Evolutionary conservation across 1,140 invertebrate species (phyloP).

Genomic region (Sinella curviseta): DNA sequence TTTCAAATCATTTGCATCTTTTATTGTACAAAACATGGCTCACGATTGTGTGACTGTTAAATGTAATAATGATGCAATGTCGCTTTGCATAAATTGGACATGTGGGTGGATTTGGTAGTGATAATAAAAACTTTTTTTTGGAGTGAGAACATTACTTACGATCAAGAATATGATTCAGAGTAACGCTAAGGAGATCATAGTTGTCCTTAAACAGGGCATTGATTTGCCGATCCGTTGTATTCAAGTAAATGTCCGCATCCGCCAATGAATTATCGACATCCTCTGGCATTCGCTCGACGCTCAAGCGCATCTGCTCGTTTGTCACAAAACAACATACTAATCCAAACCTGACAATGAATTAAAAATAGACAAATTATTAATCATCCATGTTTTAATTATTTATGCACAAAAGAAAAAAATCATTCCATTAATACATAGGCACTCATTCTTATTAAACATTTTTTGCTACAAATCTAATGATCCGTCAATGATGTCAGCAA

Average conservation of each 20-base stretch:
- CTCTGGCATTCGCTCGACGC: slow-evolving; percentile 34
- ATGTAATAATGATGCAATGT: too few relatives aligned
- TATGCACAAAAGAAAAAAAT: background rate
- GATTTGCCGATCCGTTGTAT: slow-evolving; percentile 40
- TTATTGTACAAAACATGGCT: too few relatives aligned
- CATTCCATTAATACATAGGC: background rate
- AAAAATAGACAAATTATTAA: background rate
- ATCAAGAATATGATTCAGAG: slow-evolving; percentile 40
- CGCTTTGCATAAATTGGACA: background rate
- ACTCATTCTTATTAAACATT: too few relatives aligned
- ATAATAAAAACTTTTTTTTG: too few relatives aligned
- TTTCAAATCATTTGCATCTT: too few relatives aligned
- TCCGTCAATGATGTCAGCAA: too few relatives aligned
- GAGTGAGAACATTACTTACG: slow-evolving; percentile 31
- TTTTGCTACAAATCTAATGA: too few relatives aligned
- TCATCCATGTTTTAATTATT: background rate
- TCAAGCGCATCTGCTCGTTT: slow-evolving; percentile 40
- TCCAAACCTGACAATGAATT: slow-evolving; percentile 39
- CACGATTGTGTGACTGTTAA: too few relatives aligned
- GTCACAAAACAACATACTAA: slow-evolving; percentile 48
- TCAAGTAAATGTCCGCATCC: slow-evolving; percentile 40
- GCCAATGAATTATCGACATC: slow-evolving; percentile 40
- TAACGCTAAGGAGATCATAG: slow-evolving; percentile 35
- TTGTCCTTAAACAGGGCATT: slow-evolving; percentile 38
- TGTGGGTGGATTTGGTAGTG: too few relatives aligned